These are phyloP conservation scores for Macaria liturata DNA, from an alignment of 2,888 invertebrate genomes.

Conservation along the genomic window DNA sequence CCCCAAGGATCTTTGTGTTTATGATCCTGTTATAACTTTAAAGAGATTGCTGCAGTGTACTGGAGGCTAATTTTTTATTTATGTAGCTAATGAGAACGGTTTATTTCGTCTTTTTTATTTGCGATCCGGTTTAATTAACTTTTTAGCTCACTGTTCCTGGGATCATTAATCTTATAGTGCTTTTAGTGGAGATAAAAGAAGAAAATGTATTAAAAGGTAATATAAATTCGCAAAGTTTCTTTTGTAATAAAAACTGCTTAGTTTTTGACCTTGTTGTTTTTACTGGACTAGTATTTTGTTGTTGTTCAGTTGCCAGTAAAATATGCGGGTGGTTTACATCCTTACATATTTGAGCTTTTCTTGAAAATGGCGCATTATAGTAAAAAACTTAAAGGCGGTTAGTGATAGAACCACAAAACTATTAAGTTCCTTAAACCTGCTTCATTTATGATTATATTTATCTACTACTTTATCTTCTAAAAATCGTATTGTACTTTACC, in stretches of 20 bases:
- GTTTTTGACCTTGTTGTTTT: not conserved
- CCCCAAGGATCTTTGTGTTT: conserved; percentile 71
- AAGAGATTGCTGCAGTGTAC: conserved; percentile 58
- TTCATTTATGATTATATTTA: too few species aligned
- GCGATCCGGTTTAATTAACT: conserved; percentile 32
- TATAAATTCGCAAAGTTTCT: not conserved
- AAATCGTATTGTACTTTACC: too few species aligned
- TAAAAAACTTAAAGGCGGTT: too few species aligned
- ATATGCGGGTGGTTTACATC: too few species aligned
- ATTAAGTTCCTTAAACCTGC: too few species aligned
- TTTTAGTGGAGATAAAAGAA: not conserved
- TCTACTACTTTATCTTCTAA: too few species aligned
- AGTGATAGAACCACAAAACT: too few species aligned
- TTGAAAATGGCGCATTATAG: too few species aligned
- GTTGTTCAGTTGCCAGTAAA: too few species aligned
- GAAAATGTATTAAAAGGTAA: not conserved
- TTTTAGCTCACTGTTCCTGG: conserved; percentile 20
- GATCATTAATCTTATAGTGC: conserved; percentile 33
- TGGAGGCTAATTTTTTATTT: conserved; percentile 48
- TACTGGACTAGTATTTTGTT: too few species aligned
- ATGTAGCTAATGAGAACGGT: conserved; percentile 41
- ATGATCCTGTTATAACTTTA: conserved; percentile 75
- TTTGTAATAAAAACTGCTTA: not conserved
- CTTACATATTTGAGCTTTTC: too few species aligned
- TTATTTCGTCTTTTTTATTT: conserved; percentile 32